These are phyloP conservation scores for Oreocharis arfaki DNA, from an alignment of 2,113 vertebrate species.

Conservation along the genomic window DNA sequence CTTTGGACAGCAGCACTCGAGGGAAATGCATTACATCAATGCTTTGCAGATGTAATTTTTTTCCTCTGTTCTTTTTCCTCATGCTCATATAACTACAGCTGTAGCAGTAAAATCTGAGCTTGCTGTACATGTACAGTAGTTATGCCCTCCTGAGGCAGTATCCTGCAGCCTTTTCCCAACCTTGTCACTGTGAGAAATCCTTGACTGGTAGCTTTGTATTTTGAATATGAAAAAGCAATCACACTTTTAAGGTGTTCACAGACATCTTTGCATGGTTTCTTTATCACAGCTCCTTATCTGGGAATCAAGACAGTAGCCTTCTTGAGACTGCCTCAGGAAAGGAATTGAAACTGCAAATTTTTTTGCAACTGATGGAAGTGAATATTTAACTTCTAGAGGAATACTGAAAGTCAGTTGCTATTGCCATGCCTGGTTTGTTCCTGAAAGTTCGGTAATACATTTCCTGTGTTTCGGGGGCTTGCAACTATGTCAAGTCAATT, in stretches of 20 bases:
- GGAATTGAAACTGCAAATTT: neutral
- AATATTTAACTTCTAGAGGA: neutral
- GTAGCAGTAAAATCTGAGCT: neutral
- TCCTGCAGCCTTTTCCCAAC: neutral
- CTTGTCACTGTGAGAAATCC: neutral
- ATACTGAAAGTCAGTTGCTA: neutral
- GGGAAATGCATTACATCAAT: fast-evolving
- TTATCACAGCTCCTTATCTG: neutral
- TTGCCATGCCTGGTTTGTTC: neutral
- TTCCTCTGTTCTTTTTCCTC: neutral
- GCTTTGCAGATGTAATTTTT: neutral
- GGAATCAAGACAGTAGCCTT: neutral
- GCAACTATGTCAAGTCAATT: neutral
- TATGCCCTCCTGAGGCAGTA: neutral
- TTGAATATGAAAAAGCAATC: neutral
- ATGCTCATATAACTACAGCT: neutral
- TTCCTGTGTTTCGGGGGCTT: neutral
- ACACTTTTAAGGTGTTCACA: neutral
- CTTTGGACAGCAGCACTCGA: neutral
- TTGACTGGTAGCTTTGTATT: neutral
- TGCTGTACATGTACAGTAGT: neutral
- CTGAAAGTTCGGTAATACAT: neutral
- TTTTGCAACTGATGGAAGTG: neutral
- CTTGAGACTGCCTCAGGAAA: neutral
- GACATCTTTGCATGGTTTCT: neutral